These are phyloP conservation scores for Deroplatys truncata DNA, from an alignment of 2,888 invertebrate species.

Conservation along the genomic window DNA sequence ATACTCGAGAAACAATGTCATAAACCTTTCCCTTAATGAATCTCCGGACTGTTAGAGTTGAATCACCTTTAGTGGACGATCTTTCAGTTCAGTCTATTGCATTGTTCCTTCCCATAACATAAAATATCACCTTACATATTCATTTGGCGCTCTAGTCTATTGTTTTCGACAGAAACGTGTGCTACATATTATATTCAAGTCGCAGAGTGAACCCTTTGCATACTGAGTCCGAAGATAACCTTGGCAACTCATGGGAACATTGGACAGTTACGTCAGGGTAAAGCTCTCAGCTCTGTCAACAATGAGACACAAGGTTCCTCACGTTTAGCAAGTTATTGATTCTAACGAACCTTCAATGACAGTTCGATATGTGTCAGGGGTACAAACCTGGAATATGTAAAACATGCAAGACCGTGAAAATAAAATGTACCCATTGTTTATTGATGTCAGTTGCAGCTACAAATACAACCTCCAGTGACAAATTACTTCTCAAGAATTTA, in stretches of 20 bases:
- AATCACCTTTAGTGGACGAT: not conserved
- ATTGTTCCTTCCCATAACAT: not conserved
- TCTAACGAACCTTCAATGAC: not conserved
- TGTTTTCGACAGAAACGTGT: not conserved
- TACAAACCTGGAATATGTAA: not conserved
- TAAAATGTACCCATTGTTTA: not conserved
- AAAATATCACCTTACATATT: not conserved
- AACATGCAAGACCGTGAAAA: not conserved
- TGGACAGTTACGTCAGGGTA: no score
- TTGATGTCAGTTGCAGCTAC: no score
- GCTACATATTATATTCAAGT: not conserved
- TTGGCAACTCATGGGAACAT: not conserved
- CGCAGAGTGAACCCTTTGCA: not conserved
- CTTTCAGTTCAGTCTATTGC: not conserved
- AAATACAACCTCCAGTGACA: no score
- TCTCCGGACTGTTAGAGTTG: no score
- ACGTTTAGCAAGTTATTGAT: not conserved
- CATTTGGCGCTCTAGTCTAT: not conserved
- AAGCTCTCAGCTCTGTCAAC: no score
- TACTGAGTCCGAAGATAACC: not conserved
- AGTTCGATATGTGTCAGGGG: not conserved
- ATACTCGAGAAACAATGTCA: no score
- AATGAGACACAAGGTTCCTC: not conserved
- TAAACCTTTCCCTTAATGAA: no score
- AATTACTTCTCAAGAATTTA: no score